phyloP scores from a whole-genome alignment of 2,113 vertebrate genomes.

The Toxostoma redivivum region DNA sequence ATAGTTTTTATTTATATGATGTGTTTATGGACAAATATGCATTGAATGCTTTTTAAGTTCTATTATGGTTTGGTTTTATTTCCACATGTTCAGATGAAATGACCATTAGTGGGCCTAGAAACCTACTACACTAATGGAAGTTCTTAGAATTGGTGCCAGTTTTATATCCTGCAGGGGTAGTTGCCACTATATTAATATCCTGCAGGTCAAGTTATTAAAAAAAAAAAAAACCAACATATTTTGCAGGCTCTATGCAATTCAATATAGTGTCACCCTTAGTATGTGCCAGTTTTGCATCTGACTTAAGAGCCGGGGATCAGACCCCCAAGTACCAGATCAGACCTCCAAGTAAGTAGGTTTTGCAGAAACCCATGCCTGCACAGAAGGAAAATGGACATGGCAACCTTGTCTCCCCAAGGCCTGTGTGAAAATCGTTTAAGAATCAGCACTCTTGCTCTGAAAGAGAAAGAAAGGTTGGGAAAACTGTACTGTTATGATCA shows the following conservation, averaged over 20 bases:
- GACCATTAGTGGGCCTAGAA: conserved; percentile 41
- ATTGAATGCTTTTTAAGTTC: conserved; percentile 65
- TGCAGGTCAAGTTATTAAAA: conserved; percentile 56
- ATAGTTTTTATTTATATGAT: conserved; percentile 69
- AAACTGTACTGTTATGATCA: not conserved
- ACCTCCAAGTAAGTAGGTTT: conserved; percentile 32
- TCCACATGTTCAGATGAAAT: conserved; percentile 73
- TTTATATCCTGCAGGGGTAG: conserved; percentile 44
- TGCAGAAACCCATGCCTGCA: not conserved
- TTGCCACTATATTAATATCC: conserved; percentile 71
- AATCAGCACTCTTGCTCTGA: not conserved
- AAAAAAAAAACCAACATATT: conserved; percentile 14
- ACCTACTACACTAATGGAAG: conserved; percentile 35
- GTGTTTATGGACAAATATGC: conserved; percentile 72
- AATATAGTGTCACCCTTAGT: conserved; percentile 4
- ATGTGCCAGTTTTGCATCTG: conserved; percentile 1
- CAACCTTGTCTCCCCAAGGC: not conserved
- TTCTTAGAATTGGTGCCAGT: conserved; percentile 56
- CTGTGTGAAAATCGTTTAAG: not conserved
- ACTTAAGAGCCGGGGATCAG: not conserved
- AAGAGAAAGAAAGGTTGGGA: not conserved
- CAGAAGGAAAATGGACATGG: not conserved
- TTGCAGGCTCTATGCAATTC: conserved; percentile 49
- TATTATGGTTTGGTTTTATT: conserved; percentile 66
- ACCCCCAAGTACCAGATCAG: conserved; percentile 31